These are phyloP conservation scores for Patella ulyssiponensis DNA, from an alignment of 2,888 invertebrate genomes.

Conservation along the genomic window DNA sequence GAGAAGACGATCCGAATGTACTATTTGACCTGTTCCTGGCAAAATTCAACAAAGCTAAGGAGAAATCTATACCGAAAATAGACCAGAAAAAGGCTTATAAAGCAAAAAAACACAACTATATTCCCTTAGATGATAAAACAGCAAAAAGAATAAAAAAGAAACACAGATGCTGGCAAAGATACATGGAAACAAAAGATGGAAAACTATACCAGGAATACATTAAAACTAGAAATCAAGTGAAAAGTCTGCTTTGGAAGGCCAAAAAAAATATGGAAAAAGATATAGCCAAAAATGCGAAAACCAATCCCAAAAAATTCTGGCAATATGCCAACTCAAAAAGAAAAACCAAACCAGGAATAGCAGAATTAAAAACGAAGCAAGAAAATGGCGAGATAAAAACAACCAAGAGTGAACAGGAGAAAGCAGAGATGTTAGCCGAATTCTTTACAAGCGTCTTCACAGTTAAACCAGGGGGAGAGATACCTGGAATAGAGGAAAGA, in stretches of 20 bases:
- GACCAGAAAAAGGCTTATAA: not conserved
- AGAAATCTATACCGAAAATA: not conserved
- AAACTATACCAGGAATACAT: too few relatives aligned
- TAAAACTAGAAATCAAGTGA: not conserved
- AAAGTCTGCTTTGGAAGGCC: not conserved
- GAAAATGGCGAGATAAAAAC: not conserved
- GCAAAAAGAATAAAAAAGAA: not conserved
- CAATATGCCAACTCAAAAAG: slow-evolving; percentile 1
- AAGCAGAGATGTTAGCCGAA: slow-evolving; percentile 7
- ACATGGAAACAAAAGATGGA: not conserved
- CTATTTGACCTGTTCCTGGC: too few relatives aligned
- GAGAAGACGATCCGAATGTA: too few relatives aligned
- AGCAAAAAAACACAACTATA: not conserved
- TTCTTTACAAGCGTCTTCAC: slow-evolving; percentile 16
- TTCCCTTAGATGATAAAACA: not conserved
- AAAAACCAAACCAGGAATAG: slow-evolving; percentile 1
- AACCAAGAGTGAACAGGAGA: not conserved
- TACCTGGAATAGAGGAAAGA: too few relatives aligned
- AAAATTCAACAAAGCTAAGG: not conserved
- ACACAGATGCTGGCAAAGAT: not conserved
- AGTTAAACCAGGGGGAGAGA: not conserved
- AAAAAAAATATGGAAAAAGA: not conserved
- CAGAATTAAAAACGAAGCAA: not conserved
- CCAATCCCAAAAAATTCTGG: slow-evolving; percentile 8
- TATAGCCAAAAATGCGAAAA: slow-evolving; percentile 3